Conservation (phyloP, 2,113 vertebrate genomes). For the Pseudopipra pipra region DNA sequence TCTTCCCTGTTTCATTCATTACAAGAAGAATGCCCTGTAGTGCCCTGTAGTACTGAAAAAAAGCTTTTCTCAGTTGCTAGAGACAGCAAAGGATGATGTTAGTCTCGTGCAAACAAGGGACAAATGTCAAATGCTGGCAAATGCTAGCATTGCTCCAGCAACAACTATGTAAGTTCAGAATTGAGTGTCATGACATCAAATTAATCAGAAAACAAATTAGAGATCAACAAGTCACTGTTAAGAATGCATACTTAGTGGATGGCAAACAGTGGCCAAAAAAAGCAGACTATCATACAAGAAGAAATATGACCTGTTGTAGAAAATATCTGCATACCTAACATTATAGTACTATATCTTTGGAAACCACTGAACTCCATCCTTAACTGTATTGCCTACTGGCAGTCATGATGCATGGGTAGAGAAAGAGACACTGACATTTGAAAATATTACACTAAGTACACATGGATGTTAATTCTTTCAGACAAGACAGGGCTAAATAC, state of each 20-base stretch:
- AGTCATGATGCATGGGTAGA: not conserved
- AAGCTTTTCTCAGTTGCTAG: not conserved
- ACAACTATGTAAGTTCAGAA: not conserved
- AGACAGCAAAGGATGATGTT: not conserved
- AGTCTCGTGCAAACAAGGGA: not conserved
- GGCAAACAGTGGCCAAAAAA: not conserved
- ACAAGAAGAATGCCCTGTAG: not conserved
- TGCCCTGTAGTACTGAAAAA: not conserved
- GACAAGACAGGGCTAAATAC: not conserved
- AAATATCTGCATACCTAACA: not conserved
- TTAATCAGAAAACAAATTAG: not conserved
- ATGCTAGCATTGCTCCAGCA: not conserved
- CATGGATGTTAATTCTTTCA: not conserved
- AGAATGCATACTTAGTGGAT: not conserved
- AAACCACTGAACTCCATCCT: not conserved
- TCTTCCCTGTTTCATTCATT: not conserved
- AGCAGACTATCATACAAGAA: not conserved
- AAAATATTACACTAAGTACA: not conserved
- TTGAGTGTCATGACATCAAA: not conserved
- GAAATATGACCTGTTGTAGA: not conserved
- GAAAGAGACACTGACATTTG: not conserved
- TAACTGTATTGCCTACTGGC: not conserved
- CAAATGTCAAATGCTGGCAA: not conserved
- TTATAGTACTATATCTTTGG: not conserved
- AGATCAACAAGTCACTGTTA: not conserved